Evolutionary conservation across 1,140 invertebrate genomes (phyloP).

Genomic region (Odontomachus brunneus): DNA sequence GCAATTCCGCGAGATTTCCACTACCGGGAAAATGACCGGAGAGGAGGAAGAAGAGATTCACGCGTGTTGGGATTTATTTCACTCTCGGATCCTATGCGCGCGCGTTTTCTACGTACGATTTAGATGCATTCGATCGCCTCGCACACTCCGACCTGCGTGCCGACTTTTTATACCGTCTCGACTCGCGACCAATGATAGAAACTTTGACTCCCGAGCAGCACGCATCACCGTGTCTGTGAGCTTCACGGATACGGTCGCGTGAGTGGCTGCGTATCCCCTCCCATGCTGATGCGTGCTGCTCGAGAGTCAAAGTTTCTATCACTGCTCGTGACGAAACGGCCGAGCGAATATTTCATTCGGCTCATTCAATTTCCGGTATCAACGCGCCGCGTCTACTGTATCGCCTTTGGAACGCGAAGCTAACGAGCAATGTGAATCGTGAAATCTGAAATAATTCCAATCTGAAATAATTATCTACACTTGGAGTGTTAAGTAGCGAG

Average conservation of each 20-base stretch:
- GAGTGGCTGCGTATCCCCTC: too few relatives aligned
- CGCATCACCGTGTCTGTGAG: too few relatives aligned
- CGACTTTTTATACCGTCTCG: slow-evolving; percentile 42
- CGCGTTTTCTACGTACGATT: not conserved
- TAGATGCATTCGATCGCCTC: slow-evolving; percentile 4
- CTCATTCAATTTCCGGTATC: slow-evolving; percentile 81
- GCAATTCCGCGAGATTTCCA: too few relatives aligned
- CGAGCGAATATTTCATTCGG: slow-evolving; percentile 79
- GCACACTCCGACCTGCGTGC: not conserved
- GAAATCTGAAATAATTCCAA: not conserved
- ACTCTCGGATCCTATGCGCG: too few relatives aligned
- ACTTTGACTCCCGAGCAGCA: too few relatives aligned
- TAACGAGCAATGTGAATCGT: not conserved
- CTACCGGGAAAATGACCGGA: too few relatives aligned
- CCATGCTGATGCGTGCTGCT: too few relatives aligned
- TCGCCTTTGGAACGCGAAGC: not conserved
- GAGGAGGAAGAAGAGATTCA: too few relatives aligned
- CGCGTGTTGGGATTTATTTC: too few relatives aligned
- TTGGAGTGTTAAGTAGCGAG: slow-evolving; percentile 1
- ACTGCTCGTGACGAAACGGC: slow-evolving; percentile 45
- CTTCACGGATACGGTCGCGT: too few relatives aligned
- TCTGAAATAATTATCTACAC: not conserved
- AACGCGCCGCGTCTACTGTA: not conserved
- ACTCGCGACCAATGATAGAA: too few relatives aligned
- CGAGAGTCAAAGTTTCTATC: too few relatives aligned